Conservation (phyloP, 2,797 vertebrate genomes). For the Sebastes taczanowskii region DNA sequence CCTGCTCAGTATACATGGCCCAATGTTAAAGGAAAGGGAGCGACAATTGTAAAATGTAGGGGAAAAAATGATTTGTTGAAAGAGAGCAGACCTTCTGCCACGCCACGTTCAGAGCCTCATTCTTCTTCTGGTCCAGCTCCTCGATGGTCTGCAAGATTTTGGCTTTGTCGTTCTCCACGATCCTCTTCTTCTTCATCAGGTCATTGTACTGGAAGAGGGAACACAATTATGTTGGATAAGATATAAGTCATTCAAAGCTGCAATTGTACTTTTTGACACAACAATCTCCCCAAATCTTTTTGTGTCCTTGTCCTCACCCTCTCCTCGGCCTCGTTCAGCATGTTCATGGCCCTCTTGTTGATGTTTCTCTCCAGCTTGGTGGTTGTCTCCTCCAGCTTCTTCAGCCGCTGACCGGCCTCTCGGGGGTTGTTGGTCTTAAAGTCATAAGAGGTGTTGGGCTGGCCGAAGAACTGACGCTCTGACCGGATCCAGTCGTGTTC, state of each 20-base stretch:
- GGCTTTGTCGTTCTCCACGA: slow-evolving; percentile 94
- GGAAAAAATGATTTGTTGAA: not conserved
- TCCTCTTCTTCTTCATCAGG: slow-evolving; percentile 93
- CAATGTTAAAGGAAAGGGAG: not conserved
- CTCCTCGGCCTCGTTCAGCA: slow-evolving; percentile 92
- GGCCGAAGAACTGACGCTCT: slow-evolving; percentile 90
- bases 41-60: not conserved
- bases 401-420: slow-evolving; percentile 88
- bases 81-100: slow-evolving; percentile 91
- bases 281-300: not conserved
- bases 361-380: slow-evolving; percentile 87
- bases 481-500: slow-evolving; percentile 92
- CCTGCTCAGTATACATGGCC: too few relatives aligned
- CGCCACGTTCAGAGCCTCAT: slow-evolving; percentile 89
- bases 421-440: slow-evolving; percentile 89
- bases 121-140: slow-evolving; percentile 96
- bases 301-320: slow-evolving; percentile 78
- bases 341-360: slow-evolving; percentile 91
- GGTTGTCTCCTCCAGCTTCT: slow-evolving; percentile 89
- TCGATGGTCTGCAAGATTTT: slow-evolving; percentile 93
- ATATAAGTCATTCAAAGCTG: too few relatives aligned
- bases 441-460: slow-evolving; percentile 91
- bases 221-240: not conserved
- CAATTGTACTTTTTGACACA: too few relatives aligned
- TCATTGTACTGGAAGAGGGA: slow-evolving; percentile 89